A percentile compares a stretch with the other conserved stretches of the same genome.
Evolutionary conservation across 2,113 vertebrate genomes (phyloP).

Genomic region (Cisticola juncidis): DNA sequence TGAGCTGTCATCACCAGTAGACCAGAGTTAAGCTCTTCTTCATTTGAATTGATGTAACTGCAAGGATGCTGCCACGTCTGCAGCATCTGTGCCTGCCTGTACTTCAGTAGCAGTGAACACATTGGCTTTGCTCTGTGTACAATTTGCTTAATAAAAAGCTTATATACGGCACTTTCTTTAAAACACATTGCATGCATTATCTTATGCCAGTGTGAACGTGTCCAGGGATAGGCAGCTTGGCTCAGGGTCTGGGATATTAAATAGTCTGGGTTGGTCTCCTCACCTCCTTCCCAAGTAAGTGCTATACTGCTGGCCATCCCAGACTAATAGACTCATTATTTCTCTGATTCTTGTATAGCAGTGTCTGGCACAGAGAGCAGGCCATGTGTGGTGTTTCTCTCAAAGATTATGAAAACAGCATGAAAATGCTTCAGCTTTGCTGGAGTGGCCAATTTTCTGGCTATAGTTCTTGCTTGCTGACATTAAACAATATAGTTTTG

Average conservation of each 20-base stretch:
- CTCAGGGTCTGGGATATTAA: not conserved
- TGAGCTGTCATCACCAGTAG: not conserved
- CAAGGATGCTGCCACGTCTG: not conserved
- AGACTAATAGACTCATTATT: not conserved
- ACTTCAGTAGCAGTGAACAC: not conserved
- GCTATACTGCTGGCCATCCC: not conserved
- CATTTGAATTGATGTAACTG: not conserved
- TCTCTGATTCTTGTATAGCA: not conserved
- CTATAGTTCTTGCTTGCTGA: not conserved
- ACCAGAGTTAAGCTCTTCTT: not conserved
- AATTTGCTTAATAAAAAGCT: not conserved
- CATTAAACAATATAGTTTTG: not conserved
- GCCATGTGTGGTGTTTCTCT: not conserved
- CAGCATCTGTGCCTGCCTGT: not conserved
- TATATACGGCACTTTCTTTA: not conserved
- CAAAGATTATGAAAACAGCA: not conserved
- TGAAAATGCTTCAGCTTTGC: not conserved
- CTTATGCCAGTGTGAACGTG: not conserved
- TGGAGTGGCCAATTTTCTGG: not conserved
- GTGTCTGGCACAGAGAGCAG: not conserved
- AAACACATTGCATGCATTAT: not conserved
- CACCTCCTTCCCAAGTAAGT: not conserved
- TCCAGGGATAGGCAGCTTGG: not conserved
- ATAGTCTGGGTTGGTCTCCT: not conserved
- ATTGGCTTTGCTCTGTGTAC: accelerated